These are phyloP conservation scores for Drosophila mayaguana DNA, from an alignment of 2,888 invertebrate genomes.

Conservation along the genomic window DNA sequence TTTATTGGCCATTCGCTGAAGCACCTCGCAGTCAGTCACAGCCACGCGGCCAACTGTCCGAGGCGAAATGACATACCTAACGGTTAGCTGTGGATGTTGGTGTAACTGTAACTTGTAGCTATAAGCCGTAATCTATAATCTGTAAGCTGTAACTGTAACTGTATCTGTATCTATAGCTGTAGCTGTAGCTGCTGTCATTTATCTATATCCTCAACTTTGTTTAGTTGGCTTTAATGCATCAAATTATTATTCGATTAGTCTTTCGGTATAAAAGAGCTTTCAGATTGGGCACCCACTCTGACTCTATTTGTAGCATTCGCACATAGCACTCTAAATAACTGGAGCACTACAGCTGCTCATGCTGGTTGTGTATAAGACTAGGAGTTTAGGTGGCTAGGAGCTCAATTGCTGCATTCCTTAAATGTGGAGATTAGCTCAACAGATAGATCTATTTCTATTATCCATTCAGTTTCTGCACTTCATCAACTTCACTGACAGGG, in stretches of 20 bases:
- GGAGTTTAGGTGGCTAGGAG: too few species aligned
- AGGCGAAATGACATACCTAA: constrained; percentile 5
- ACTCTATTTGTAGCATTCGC: too few species aligned
- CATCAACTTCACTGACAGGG: neutral
- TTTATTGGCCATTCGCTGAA: constrained; percentile 69
- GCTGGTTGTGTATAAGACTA: too few species aligned
- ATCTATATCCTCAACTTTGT: neutral
- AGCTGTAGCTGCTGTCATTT: neutral
- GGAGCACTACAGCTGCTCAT: too few species aligned
- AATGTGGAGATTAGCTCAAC: too few species aligned
- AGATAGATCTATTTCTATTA: too few species aligned
- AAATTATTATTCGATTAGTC: neutral
- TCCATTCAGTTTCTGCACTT: too few species aligned
- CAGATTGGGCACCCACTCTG: too few species aligned
- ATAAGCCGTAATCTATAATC: neutral
- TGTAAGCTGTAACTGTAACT: constrained; percentile 4
- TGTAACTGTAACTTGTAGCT: constrained; percentile 10
- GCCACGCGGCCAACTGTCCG: constrained; percentile 33
- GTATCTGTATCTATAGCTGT: neutral
- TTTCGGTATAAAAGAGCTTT: too few species aligned
- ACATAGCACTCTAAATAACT: too few species aligned
- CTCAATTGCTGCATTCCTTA: too few species aligned
- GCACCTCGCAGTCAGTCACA: constrained; percentile 60
- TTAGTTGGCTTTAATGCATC: neutral
- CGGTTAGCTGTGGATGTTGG: constrained; percentile 4